A percentile compares a stretch with the other conserved stretches of the same genome.
Conservation (phyloP, 2,113 vertebrate species). For the Haemorhous mexicanus region DNA sequence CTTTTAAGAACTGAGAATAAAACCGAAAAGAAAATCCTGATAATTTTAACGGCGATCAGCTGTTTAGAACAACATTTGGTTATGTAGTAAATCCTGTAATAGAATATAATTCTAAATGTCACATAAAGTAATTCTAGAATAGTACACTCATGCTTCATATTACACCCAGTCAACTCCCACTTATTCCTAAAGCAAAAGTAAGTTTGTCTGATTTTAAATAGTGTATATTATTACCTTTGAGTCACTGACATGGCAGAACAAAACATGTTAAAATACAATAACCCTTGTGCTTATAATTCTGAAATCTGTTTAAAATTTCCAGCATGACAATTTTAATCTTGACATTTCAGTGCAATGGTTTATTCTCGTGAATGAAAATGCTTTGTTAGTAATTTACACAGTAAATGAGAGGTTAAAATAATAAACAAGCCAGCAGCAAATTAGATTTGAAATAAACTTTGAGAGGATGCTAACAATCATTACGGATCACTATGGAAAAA, state of each 20-base stretch:
- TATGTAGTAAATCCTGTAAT: neutral
- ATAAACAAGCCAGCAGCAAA: slow-evolving; percentile 60
- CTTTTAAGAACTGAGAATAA: neutral
- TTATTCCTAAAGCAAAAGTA: neutral
- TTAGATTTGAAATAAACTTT: slow-evolving; percentile 50
- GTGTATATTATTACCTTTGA: neutral
- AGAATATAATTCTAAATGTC: neutral
- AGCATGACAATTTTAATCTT: neutral
- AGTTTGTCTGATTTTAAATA: neutral
- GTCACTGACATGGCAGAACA: neutral
- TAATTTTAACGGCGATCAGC: neutral
- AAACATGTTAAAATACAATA: neutral
- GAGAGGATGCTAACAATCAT: slow-evolving; percentile 19
- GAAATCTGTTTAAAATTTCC: neutral
- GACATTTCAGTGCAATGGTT: neutral
- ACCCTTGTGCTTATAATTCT: neutral
- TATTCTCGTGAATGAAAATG: slow-evolving; percentile 31
- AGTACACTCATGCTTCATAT: neutral
- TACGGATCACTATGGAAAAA: slow-evolving; percentile 49
- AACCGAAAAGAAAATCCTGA: neutral
- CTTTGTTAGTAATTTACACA: slow-evolving; percentile 64
- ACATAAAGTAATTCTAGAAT: neutral
- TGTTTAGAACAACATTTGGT: neutral
- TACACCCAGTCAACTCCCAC: neutral
- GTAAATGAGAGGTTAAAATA: slow-evolving; percentile 54